phyloP scores from a whole-genome alignment of 1,140 invertebrate genomes.

The Solenopsis fugax region DNA sequence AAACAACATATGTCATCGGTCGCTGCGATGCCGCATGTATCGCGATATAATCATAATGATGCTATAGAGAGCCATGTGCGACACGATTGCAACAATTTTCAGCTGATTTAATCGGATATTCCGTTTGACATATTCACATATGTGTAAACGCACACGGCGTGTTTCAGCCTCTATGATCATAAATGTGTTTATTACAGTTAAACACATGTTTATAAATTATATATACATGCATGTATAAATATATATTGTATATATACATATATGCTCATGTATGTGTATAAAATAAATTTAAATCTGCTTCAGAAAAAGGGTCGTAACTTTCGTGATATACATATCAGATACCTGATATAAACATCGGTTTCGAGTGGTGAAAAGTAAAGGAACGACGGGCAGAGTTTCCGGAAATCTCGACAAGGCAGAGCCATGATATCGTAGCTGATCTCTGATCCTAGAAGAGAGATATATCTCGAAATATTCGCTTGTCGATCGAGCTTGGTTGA shows the following conservation, averaged over 20 bases:
- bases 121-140: slow-evolving; percentile 16
- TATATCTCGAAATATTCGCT: slow-evolving; percentile 58
- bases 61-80: slow-evolving; percentile 10
- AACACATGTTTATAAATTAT: neutral
- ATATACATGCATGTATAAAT: neutral
- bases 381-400: neutral
- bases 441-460: slow-evolving; percentile 46
- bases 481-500: slow-evolving; percentile 44
- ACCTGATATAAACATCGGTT: neutral
- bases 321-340: neutral
- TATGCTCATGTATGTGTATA: neutral
- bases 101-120: slow-evolving; percentile 44
- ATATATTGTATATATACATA: neutral
- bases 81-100: slow-evolving; percentile 25
- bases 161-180: neutral
- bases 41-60: slow-evolving; percentile 41
- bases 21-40: neutral
- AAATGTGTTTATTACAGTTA: neutral
- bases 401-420: slow-evolving; percentile 50
- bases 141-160: neutral
- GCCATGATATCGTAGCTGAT: slow-evolving; percentile 62
- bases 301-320: neutral
- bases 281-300: neutral
- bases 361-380: neutral
- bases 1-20: slow-evolving; percentile 29